Conservation (phyloP, 2,797 vertebrate species). For the Monodelphis domestica region DNA sequence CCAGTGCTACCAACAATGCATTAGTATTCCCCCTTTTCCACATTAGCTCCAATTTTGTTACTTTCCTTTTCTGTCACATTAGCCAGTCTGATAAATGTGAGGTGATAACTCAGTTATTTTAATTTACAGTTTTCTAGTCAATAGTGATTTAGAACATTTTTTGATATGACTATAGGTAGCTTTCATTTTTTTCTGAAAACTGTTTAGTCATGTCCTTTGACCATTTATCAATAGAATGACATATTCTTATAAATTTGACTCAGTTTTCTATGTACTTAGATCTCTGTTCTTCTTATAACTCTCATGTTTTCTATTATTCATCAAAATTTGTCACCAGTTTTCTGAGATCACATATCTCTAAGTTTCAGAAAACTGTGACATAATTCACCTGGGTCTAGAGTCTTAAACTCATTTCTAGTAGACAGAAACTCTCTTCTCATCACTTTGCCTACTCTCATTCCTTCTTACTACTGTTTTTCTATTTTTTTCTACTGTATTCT, state of each 20-base stretch:
- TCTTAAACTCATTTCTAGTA: too few species aligned
- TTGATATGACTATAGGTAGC: too few species aligned
- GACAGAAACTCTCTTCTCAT: neutral
- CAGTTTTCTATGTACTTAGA: neutral
- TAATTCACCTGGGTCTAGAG: neutral
- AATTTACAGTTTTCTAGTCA: too few species aligned
- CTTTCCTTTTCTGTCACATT: too few species aligned
- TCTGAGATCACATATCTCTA: neutral
- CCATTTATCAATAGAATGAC: neutral
- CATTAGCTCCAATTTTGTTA: too few species aligned
- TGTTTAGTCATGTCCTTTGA: neutral
- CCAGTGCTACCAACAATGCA: too few species aligned
- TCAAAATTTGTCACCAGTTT: neutral
- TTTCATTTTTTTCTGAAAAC: neutral
- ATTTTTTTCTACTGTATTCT: neutral
- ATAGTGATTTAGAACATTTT: too few species aligned
- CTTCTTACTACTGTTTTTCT: neutral
- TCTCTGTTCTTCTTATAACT: neutral
- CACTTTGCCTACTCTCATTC: neutral
- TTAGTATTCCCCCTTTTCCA: too few species aligned
- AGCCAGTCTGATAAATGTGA: too few species aligned
- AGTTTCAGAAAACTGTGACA: neutral
- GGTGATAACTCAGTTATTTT: too few species aligned
- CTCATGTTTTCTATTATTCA: neutral
- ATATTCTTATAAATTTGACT: neutral